phyloP scores from a whole-genome alignment of 2,797 vertebrate genomes.

The Rhynchonycteris naso region DNA sequence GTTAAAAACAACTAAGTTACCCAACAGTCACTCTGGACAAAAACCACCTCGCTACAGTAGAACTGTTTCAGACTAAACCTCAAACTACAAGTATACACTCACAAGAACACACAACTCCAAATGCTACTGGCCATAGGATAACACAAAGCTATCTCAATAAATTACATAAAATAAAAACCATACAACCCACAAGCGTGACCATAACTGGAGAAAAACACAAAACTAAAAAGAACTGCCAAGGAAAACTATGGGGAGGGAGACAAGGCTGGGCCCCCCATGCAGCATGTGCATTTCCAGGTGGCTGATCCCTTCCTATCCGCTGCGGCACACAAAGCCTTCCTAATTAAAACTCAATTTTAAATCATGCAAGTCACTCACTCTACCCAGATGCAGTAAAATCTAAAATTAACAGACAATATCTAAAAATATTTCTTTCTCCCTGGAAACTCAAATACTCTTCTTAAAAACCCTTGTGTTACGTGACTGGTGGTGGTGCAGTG shows the following conservation, averaged over 20 bases:
- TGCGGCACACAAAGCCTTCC: too few relatives aligned
- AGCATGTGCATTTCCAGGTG: rapidly evolving
- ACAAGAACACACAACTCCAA: not conserved
- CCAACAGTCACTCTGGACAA: not conserved
- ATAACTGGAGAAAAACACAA: not conserved
- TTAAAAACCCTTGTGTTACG: too few relatives aligned
- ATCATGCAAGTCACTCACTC: not conserved
- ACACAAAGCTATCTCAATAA: not conserved
- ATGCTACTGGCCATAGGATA: not conserved
- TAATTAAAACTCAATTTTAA: not conserved
- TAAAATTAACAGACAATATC: not conserved
- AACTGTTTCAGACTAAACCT: not conserved
- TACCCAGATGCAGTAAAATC: not conserved
- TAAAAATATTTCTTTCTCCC: not conserved
- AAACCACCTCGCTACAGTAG: not conserved
- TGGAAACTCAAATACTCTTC: not conserved
- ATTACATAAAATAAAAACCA: not conserved
- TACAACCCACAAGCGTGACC: not conserved
- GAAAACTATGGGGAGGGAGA: not conserved
- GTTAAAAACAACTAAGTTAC: not conserved
- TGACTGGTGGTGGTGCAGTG: too few relatives aligned
- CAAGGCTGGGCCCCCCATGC: not conserved
- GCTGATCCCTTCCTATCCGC: not conserved
- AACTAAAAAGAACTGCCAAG: not conserved
- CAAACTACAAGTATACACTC: not conserved